phyloP scores from a whole-genome alignment of 2,888 invertebrate genomes.

The Tetragonula carbonaria region DNA sequence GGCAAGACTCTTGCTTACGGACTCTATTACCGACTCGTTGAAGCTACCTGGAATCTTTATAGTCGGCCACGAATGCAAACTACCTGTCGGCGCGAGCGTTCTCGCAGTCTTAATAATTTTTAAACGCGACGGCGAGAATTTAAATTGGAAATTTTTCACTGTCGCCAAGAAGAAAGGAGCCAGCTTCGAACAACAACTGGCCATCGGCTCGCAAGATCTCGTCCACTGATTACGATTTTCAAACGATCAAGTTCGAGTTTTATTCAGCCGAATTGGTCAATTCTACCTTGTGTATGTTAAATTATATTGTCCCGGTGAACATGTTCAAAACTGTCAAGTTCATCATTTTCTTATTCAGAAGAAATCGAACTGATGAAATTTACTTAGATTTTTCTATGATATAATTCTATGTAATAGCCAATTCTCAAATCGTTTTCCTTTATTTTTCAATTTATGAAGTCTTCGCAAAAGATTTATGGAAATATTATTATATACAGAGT shows the following conservation, averaged over 20 bases:
- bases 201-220: neutral
- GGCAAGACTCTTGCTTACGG: constrained; percentile 64
- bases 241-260: neutral
- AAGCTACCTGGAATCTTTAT: constrained; percentile 64
- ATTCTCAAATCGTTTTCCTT: too few relatives aligned
- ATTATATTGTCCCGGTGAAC: too few relatives aligned
- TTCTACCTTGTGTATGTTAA: too few relatives aligned
- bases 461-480: neutral
- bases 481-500: neutral
- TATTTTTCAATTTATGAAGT: too few relatives aligned
- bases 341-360: too few relatives aligned
- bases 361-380: too few relatives aligned
- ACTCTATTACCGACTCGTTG: constrained; percentile 68
- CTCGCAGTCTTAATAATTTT: constrained; percentile 61
- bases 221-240: constrained; percentile 5
- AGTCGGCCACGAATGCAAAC: constrained; percentile 53
- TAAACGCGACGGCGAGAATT: constrained; percentile 49
- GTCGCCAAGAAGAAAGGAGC: neutral
- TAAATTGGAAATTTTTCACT: constrained; percentile 59
- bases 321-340: too few relatives aligned
- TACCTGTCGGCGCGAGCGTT: constrained; percentile 57
- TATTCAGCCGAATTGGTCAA: too few relatives aligned
- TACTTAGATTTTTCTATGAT: too few relatives aligned
- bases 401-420: too few relatives aligned
- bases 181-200: neutral